Base-by-base conservation (phyloP, 2,888 invertebrate species). In the Neoitamus cyanurus region DNA sequence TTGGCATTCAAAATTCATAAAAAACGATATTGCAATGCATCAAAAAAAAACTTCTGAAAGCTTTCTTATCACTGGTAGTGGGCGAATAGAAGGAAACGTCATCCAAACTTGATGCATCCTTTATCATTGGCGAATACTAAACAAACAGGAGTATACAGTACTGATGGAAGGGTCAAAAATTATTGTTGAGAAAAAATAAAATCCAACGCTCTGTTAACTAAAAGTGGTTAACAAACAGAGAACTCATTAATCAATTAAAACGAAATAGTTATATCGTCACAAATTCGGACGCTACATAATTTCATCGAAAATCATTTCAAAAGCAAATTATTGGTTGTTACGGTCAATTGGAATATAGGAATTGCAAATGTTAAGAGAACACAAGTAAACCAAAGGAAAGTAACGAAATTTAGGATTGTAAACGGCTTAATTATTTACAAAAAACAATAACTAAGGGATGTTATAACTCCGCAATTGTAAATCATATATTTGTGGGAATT, bases 41-140 rank as follows among this genome's bases (percentile, higher is more conserved):
- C 34, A 15, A 58, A 30, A 58, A n/a, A 58, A 20, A 80, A 58
- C 58, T 80, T 80, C 80, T 80, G 80, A 80, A 80, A 58, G 80
- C 80, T 80, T 80, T 73, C 34, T 73, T 73, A 34, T 73, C 34
- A 73, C 31, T 73, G n/a, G 15, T 80, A 31, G 80, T 80, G 80
- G 80, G 68, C 80, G 68, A 80, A 80, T 80, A 80, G 80, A 37
- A 80, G 80, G 68, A 80, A 80, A 80, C 48, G 58, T 80, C 80
- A 80, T 80, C 80, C 80, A 80, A 80, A 80, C 80, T 80, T 80
- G 30, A 80, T 48, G 80, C 80, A 80, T 80, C 80, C 80, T 80
- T 30, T 80, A 58, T 58, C 68, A 80, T 48, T 80, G 80, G 58
- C 80, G 80, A 80, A 80, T 68, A 58, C 80, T 80, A 80, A 80